Evolutionary conservation across 1,140 invertebrate species (phyloP).

Genomic region (Eueides isabella): DNA sequence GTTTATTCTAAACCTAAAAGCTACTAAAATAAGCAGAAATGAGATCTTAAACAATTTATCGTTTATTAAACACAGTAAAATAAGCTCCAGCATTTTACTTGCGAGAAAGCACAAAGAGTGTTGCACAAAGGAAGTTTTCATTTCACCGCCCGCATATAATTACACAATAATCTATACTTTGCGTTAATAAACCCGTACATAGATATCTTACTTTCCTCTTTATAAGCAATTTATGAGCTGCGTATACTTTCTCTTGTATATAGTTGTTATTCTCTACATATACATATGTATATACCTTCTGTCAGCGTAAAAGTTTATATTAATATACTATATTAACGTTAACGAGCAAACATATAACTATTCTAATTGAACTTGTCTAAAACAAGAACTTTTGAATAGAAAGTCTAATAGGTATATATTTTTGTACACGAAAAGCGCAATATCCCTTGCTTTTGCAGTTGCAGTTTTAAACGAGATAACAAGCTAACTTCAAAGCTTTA

Average conservation of each 20-base stretch:
- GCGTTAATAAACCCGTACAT: not conserved
- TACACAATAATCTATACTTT: not conserved
- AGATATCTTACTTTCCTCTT: not conserved
- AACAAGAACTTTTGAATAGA: not conserved
- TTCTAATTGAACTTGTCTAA: not conserved
- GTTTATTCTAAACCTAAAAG: not conserved
- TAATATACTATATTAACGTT: too few species aligned
- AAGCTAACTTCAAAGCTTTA: not conserved
- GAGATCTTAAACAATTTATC: not conserved
- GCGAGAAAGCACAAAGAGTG: slow-evolving; percentile 6
- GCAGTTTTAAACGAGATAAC: slow-evolving; percentile 3
- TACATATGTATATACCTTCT: too few species aligned
- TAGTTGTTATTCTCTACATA: not conserved
- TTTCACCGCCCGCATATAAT: not conserved
- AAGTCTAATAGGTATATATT: not conserved
- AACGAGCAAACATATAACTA: not conserved
- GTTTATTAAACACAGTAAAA: slow-evolving; percentile 6
- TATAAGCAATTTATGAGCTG: not conserved
- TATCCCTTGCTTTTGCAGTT: not conserved
- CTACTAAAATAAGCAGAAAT: not conserved
- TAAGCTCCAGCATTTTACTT: not conserved
- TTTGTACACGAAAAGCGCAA: not conserved
- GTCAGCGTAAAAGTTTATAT: not conserved
- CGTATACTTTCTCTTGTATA: not conserved
- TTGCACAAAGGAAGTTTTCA: slow-evolving; percentile 7